Conservation (phyloP, 2,113 vertebrate species). For the Sitta europaea region DNA sequence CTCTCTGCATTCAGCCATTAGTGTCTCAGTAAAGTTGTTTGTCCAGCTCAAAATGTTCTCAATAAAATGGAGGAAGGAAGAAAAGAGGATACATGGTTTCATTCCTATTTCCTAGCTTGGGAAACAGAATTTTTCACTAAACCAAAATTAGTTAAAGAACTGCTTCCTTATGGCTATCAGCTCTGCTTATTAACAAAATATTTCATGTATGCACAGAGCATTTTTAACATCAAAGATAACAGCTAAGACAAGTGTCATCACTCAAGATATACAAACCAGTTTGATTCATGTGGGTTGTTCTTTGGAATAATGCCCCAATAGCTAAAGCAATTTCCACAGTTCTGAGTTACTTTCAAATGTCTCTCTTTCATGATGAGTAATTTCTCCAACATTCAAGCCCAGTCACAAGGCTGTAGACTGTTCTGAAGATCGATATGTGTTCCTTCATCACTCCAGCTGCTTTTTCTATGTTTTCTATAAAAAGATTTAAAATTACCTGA, state of each 20-base stretch:
- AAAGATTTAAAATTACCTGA: neutral
- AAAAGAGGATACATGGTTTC: neutral
- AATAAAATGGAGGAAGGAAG: neutral
- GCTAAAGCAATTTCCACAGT: neutral
- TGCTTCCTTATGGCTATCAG: neutral
- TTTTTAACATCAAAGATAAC: neutral
- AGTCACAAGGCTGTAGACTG: neutral
- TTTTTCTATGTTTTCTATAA: accelerated
- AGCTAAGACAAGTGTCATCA: neutral
- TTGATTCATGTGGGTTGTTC: neutral
- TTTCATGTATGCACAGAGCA: neutral
- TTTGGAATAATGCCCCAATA: neutral
- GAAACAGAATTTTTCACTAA: neutral
- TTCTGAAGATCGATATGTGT: accelerated
- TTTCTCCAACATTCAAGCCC: neutral
- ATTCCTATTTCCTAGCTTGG: neutral
- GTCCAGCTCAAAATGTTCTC: neutral
- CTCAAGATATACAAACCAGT: neutral
- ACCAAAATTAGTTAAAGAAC: neutral
- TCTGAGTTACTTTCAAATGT: neutral
- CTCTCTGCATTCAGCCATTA: neutral
- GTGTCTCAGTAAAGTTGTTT: neutral
- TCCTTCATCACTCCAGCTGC: neutral
- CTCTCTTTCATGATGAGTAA: neutral
- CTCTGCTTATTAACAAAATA: neutral